Evolutionary conservation across 2,888 invertebrate species (phyloP).

Genomic region (Heliconius hortense): DNA sequence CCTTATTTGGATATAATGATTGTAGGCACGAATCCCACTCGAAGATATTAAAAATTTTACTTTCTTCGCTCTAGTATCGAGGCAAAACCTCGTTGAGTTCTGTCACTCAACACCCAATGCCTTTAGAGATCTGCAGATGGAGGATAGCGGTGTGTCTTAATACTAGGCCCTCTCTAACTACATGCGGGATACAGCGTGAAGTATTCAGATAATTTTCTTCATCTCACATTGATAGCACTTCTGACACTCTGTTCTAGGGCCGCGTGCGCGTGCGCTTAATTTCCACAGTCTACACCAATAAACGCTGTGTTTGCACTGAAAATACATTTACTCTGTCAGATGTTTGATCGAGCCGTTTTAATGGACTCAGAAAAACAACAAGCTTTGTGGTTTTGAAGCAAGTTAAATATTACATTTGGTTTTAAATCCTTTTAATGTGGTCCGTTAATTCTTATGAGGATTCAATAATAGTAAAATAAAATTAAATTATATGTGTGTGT

Average conservation of each 20-base stretch:
- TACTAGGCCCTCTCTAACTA: too few relatives aligned
- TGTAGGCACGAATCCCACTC: too few relatives aligned
- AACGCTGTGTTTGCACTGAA: constrained; percentile 67
- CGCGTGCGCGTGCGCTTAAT: constrained; percentile 45
- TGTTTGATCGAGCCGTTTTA: constrained; percentile 68
- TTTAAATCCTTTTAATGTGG: constrained; percentile 32
- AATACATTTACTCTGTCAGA: constrained; percentile 69
- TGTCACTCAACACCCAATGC: too few relatives aligned
- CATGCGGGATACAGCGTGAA: too few relatives aligned
- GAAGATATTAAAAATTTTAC: too few relatives aligned
- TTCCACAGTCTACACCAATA: constrained; percentile 48
- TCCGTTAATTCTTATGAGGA: constrained; percentile 24
- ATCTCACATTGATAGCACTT: background rate
- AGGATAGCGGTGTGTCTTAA: too few relatives aligned
- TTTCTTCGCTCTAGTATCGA: too few relatives aligned
- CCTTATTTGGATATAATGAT: too few relatives aligned
- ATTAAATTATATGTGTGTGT: background rate
- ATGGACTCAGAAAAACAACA: constrained; percentile 64
- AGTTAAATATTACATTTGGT: constrained; percentile 31
- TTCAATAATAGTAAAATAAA: background rate
- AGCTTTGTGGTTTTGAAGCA: constrained; percentile 31
- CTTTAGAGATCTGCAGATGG: too few relatives aligned
- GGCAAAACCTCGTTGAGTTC: too few relatives aligned
- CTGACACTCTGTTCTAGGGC: constrained; percentile 20
- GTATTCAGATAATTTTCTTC: too few relatives aligned